Percentiles rank a stretch among this genome's conserved stretches.
These are phyloP conservation scores for Apostichopus californicus DNA, from an alignment of 35 echinoderm and acorn worm species.

Conservation along the genomic window DNA sequence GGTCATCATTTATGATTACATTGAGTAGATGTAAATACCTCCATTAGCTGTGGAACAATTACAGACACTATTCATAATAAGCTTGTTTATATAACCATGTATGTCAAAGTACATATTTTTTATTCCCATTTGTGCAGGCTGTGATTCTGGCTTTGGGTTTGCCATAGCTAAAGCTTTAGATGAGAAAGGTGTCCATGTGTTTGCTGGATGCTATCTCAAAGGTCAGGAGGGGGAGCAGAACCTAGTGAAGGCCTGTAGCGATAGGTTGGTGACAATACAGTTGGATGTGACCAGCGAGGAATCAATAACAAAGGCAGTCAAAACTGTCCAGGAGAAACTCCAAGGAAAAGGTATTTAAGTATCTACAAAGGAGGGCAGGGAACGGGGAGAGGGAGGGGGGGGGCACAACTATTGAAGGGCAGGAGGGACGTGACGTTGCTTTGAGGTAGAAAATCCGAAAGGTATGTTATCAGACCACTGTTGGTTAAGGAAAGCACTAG, in stretches of 20 bases:
- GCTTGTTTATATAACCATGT: no score
- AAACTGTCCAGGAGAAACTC: constrained; percentile 42
- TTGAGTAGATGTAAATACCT: no score
- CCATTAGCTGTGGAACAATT: no score
- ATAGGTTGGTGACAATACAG: constrained; percentile 60
- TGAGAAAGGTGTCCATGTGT: constrained; percentile 31
- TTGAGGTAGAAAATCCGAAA: no score
- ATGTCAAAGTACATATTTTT: not conserved
- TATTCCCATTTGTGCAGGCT: constrained; percentile 16
- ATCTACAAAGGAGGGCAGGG: no score
- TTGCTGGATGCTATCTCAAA: constrained; percentile 57
- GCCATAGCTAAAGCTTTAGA: constrained; percentile 5
- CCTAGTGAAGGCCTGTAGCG: constrained; percentile 29
- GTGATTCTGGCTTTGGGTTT: constrained; percentile 61
- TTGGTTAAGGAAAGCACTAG: no score
- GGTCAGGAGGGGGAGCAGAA: constrained; percentile 40
- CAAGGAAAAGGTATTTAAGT: constrained; percentile 43
- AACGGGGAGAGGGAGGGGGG: no score
- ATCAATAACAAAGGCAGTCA: not conserved
- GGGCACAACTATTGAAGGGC: no score
- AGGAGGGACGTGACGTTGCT: no score
- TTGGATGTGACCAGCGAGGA: constrained; percentile 58
- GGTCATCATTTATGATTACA: no score
- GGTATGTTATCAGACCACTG: no score
- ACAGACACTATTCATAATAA: no score